Conservation (phyloP, 2,113 vertebrate genomes). For the Alethe diademata region DNA sequence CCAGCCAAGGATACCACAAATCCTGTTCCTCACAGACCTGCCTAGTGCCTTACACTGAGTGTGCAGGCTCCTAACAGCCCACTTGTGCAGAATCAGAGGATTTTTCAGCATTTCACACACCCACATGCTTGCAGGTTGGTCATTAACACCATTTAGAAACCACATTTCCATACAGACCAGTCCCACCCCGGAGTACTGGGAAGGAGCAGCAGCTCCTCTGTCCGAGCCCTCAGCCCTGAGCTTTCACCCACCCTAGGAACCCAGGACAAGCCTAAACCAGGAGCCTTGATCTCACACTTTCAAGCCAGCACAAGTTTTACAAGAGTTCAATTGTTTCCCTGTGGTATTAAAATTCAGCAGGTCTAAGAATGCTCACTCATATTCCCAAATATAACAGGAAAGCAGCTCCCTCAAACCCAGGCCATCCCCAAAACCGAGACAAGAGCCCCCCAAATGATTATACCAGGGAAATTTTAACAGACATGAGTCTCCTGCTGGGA, state of each 20-base stretch:
- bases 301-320: constrained; percentile 5
- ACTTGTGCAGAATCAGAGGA: background rate
- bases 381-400: background rate
- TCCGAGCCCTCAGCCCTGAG: background rate
- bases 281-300: background rate
- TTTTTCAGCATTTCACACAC: background rate
- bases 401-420: background rate
- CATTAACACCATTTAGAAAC: background rate
- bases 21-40: background rate
- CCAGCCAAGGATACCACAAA: background rate
- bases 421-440: rapidly evolving
- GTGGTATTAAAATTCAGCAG: background rate
- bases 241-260: background rate
- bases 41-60: background rate
- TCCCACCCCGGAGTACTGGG: background rate
- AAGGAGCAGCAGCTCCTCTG: background rate
- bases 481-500: rapidly evolving
- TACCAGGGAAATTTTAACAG: rapidly evolving
- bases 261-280: background rate
- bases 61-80: background rate
- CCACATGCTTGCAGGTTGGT: rapidly evolving
- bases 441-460: background rate
- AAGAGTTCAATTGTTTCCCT: background rate
- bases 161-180: background rate
- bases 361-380: background rate